Base-by-base conservation (phyloP, 2,113 vertebrate species). In the Pelobates fuscus region DNA sequence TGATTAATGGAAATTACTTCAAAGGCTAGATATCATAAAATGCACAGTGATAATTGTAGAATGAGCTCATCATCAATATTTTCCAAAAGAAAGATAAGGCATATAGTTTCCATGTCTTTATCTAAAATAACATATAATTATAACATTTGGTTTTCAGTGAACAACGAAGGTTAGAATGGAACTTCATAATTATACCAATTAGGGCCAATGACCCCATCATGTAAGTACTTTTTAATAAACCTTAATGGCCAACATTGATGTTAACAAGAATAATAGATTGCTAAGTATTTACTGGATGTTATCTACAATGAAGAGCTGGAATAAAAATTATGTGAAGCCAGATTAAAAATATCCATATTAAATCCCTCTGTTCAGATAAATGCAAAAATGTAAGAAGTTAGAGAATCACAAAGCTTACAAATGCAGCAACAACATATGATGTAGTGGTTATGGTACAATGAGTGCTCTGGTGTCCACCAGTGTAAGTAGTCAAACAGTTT, bases 41-140 rank as follows among this genome's bases (percentile, higher is more conserved):
- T 55, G 44, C 54, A 62, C 26, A 73, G 29, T 15, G 24, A 58
- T 74, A 29, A 65, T 74, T 46, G 54, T 18, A 57, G 37, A 65
- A 65, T 65, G 20, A 66, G 30, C 71, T 21, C 57, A 21, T 55
- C 21, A 57, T 57, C 46, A 73, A 55, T 73, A 65, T 73, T 65
- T 64, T 65, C 7, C 8, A 23, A 41, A 30, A 26, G 63, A 65
- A 65, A 46, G 20, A n/a, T 26, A 30, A 52, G 55, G 12, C 71
- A 37, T 64, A 26, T 21, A 55, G 10, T 41, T 73, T 14, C 21
- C 18, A 21, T 65, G 24, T 49, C 71, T 66, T 74, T 44, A 65
- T 74, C 46, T 65, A 74, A 65, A 74, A 65, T 74, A 74, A 74
- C 61, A 74, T 66, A 18, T 66, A 74, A 74, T 74, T 74, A 74